Conservation (phyloP, 2,888 invertebrate species). For the Tetheella fluctuosa region DNA sequence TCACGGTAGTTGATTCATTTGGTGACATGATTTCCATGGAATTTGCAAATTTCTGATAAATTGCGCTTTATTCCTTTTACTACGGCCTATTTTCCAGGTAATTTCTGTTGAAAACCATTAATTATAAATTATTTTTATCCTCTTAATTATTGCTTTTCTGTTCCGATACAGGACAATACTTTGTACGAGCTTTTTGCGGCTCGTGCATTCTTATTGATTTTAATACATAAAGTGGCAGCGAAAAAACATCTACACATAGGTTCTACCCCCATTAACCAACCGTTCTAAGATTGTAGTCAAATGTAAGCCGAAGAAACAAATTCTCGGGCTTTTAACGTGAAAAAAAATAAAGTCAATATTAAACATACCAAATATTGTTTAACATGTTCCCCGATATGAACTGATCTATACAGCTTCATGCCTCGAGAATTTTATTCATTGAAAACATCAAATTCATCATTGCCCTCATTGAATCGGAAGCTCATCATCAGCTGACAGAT, state of each 20-base stretch:
- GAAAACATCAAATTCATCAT: slow-evolving; percentile 88
- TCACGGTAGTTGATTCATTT: slow-evolving; percentile 33
- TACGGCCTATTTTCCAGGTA: slow-evolving; percentile 52
- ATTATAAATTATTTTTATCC: not conserved
- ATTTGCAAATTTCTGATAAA: slow-evolving; percentile 46
- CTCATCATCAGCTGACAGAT: slow-evolving; percentile 94
- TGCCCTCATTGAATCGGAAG: slow-evolving; percentile 89
- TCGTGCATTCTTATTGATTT: no score
- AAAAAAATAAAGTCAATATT: no score
- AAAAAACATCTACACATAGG: no score
- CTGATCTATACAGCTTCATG: slow-evolving; percentile 90
- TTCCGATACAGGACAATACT: not conserved
- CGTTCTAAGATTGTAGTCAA: no score
- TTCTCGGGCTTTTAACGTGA: no score
- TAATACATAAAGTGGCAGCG: no score
- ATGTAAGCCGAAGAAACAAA: no score
- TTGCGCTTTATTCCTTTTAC: slow-evolving; percentile 79
- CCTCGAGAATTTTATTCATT: slow-evolving; percentile 91
- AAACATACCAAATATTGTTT: slow-evolving; percentile 84
- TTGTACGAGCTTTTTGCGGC: no score
- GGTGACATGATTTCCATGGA: slow-evolving; percentile 42
- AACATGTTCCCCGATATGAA: slow-evolving; percentile 90
- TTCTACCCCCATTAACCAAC: no score
- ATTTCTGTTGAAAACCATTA: slow-evolving; percentile 32
- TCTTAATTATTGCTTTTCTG: not conserved